Conservation (phyloP, 2,113 vertebrate species). For the Piprites chloris region DNA sequence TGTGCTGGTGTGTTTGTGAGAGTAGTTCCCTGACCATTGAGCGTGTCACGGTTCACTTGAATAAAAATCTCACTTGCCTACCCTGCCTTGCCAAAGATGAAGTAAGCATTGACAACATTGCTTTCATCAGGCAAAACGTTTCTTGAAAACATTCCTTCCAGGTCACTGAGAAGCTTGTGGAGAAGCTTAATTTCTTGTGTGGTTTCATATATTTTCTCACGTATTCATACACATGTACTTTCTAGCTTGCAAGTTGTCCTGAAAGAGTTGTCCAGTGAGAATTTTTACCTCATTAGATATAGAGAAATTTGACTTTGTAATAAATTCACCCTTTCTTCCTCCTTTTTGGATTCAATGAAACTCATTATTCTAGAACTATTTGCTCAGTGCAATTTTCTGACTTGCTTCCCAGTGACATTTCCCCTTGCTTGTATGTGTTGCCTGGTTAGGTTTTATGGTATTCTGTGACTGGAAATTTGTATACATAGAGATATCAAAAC, state of each 20-base stretch:
- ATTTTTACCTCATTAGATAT: not conserved
- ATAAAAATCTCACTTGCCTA: not conserved
- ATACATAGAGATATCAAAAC: not conserved
- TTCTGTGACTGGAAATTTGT: not conserved
- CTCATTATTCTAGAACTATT: slow-evolving; percentile 6
- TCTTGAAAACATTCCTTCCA: not conserved
- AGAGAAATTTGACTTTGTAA: not conserved
- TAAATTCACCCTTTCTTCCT: not conserved
- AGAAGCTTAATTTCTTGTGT: not conserved
- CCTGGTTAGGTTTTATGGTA: not conserved
- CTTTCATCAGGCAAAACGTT: not conserved
- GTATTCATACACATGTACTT: not conserved
- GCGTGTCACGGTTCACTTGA: not conserved
- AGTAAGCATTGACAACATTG: not conserved
- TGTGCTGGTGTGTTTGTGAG: not conserved
- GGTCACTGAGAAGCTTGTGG: not conserved
- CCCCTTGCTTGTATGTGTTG: not conserved
- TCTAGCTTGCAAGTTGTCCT: not conserved
- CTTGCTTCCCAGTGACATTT: slow-evolving; percentile 9
- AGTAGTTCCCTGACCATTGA: not conserved
- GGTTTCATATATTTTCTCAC: not conserved
- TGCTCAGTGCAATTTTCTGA: not conserved
- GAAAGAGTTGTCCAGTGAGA: not conserved
- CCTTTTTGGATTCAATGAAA: not conserved
- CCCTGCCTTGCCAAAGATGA: not conserved